Conservation (phyloP, 2,113 vertebrate species). For the Oncorhynchus clarkii region DNA sequence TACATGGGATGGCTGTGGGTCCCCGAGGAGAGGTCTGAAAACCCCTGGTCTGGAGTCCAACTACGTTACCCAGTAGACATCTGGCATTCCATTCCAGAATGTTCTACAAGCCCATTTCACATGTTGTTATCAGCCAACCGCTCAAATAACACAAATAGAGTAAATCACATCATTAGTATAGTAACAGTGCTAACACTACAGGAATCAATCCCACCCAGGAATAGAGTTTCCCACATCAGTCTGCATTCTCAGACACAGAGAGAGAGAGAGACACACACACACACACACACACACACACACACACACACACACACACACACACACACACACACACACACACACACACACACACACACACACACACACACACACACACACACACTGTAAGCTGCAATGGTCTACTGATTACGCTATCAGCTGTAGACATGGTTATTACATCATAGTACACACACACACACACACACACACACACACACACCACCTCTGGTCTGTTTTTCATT, state of each 20-base stretch:
- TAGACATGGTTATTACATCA: slow-evolving; percentile 60
- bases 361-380: no score
- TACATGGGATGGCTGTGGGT: no score
- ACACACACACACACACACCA: slow-evolving; percentile 67
- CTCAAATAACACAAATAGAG: slow-evolving; percentile 16
- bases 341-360: no score
- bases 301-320: no score
- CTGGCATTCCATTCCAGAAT: background rate
- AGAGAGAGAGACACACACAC: no score
- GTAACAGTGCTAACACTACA: no score
- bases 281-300: no score
- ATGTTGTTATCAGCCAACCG: slow-evolving; percentile 9
- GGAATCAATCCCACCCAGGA: background rate
- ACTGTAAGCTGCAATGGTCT: no score
- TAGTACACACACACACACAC: slow-evolving; percentile 78
- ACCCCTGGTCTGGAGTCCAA: background rate
- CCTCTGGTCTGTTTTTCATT: background rate
- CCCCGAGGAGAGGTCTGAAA: no score
- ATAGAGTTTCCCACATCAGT: slow-evolving; percentile 7
- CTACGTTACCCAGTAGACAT: no score
- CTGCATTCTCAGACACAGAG: no score
- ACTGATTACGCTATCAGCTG: slow-evolving; percentile 1
- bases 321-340: no score
- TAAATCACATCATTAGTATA: background rate
- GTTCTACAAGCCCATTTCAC: slow-evolving; percentile 3